Base-by-base conservation (phyloP, 2,113 vertebrate species). In the Rhinolophus sinicus region DNA sequence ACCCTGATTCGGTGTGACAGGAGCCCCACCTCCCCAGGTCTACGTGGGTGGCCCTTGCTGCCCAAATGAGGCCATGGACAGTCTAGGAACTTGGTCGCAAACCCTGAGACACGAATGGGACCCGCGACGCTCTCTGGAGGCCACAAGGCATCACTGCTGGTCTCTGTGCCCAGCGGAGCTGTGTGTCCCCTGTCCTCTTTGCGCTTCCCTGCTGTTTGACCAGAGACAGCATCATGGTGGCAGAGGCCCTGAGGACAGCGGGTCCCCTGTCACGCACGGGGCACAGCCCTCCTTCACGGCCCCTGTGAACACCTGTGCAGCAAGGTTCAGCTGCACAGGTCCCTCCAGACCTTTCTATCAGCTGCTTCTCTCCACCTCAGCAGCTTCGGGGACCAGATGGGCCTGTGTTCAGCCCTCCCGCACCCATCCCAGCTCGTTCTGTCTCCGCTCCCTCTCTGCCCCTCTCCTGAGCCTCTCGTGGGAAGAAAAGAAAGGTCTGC, bases 1-100 rank as follows among this genome's bases (percentile, higher is more conserved):
- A 98, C 97, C 98, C 99, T 99, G 99, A 99, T 99, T 98, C 94
- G 40, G 98, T 98, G 98, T 98, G 99, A 99, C 98, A 88, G 98
- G 98, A 99, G 98, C 98, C 95, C 96, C 98, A 97, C 98, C 97
- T 92, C 91, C 97, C 93, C 93, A 95, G 98, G 98, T 95, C 98
- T 96, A 92, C 95, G 94, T 40, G 96, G 97, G 96, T 93, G 98
- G 98, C 97, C 93, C 98, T 98, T 78, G 96, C 98, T 98, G 98
- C 97, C 98, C 98, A 99, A 98, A 99, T 98, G 98, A 99, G 98
- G 98, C 95, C 0, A 97, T 91, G 95, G 97, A 97, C 97, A 94
- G 97, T 90, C 98, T 91, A 97, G 87, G 0, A 91, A 93, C 98
- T 98, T 98, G 98, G 98, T 98, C 91, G 62, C 98, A 98, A 99